Percentiles rank a stretch among this genome's conserved stretches.
Evolutionary conservation across 2,888 invertebrate genomes (phyloP).

Genomic region (Palloptera scutellata): DNA sequence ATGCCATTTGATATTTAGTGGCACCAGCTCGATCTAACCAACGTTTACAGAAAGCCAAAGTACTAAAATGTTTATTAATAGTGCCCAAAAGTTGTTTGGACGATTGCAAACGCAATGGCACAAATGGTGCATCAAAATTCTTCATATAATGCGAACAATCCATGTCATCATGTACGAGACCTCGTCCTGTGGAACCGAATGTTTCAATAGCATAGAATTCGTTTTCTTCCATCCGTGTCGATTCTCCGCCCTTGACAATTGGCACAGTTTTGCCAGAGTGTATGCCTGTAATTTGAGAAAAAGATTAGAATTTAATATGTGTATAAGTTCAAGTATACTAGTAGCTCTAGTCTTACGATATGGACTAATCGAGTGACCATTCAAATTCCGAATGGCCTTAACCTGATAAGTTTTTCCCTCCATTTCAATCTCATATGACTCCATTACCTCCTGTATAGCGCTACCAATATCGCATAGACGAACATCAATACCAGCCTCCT

Average conservation of each 20-base stretch:
- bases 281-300: conserved; percentile 37
- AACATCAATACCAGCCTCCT: conserved; percentile 94
- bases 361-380: conserved; percentile 99
- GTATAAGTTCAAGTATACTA: background rate
- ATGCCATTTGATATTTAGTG: conserved; percentile 96
- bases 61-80: conserved; percentile 97
- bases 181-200: conserved; percentile 96
- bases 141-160: conserved; percentile 99
- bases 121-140: conserved; percentile 91
- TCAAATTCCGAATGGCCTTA: conserved; percentile 96
- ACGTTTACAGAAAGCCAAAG: conserved; percentile 97
- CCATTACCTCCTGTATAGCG: conserved; percentile 99
- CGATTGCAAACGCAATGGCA: conserved; percentile 90
- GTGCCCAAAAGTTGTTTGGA: conserved; percentile 90
- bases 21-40: conserved; percentile 98
- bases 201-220: conserved; percentile 99
- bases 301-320: background rate
- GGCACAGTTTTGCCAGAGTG: conserved; percentile 95
- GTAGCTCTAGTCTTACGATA: conserved; percentile 74
- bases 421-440: conserved; percentile 96
- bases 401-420: conserved; percentile 96
- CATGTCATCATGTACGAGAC: conserved; percentile 97
- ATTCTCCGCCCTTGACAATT: conserved; percentile 98
- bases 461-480: conserved; percentile 96
- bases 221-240: conserved; percentile 97